phyloP scores from a whole-genome alignment of 2,797 vertebrate species.

The Arrhamphus sclerolepis region DNA sequence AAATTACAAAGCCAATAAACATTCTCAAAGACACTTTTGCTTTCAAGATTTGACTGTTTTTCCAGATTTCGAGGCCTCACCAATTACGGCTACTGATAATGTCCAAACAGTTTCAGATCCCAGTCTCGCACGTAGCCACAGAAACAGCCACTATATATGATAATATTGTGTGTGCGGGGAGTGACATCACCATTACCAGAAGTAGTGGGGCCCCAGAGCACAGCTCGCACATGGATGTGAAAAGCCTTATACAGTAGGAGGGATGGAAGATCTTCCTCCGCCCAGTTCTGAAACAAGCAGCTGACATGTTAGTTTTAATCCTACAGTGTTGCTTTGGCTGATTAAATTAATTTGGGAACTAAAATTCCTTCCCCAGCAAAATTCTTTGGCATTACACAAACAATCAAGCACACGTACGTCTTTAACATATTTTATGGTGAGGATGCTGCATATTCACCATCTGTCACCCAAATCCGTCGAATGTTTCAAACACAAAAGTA shows the following conservation, averaged over 20 bases:
- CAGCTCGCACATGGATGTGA: slow-evolving; percentile 26
- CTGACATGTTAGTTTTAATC: not conserved
- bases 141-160: slow-evolving; percentile 32
- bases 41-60: not conserved
- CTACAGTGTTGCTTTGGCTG: not conserved
- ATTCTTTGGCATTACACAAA: too few relatives aligned
- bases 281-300: slow-evolving; percentile 4
- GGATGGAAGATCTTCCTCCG: slow-evolving; percentile 25
- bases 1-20: not conserved
- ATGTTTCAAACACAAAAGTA: too few relatives aligned
- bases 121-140: slow-evolving; percentile 10
- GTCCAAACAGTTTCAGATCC: slow-evolving; percentile 19
- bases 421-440: too few relatives aligned
- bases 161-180: slow-evolving; percentile 36
- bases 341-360: not conserved
- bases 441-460: too few relatives aligned
- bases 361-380: too few relatives aligned
- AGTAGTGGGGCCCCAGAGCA: slow-evolving; percentile 46
- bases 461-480: too few relatives aligned
- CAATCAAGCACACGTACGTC: too few relatives aligned
- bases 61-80: not conserved
- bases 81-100: slow-evolving; percentile 1
- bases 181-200: slow-evolving; percentile 51
- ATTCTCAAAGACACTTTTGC: not conserved
- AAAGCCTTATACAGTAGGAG: slow-evolving; percentile 33